Percentiles rank a stretch among this genome's conserved stretches.
Conservation (phyloP, 1,140 invertebrate genomes). For the Kradibia gibbosae region DNA sequence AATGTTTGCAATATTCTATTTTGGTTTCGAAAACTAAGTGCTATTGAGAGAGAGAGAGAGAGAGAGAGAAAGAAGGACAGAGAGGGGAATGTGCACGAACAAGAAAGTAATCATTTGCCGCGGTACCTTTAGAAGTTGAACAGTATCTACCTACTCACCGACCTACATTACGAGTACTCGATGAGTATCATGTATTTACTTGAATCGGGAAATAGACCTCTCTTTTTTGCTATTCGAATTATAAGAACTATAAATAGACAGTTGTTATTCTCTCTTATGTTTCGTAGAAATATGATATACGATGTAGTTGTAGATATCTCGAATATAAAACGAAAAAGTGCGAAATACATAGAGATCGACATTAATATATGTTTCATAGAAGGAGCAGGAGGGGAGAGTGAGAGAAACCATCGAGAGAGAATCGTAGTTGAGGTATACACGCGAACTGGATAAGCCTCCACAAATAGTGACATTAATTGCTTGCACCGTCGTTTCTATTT, state of each 20-base stretch:
- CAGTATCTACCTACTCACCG: neutral
- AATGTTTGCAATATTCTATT: neutral
- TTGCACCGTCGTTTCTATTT: slow-evolving; percentile 63
- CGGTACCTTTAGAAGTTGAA: neutral
- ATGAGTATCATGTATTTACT: slow-evolving; percentile 60
- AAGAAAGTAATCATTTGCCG: neutral
- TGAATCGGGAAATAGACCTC: slow-evolving; percentile 52
- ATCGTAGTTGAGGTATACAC: slow-evolving; percentile 28
- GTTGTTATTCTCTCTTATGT: neutral
- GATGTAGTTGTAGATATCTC: neutral
- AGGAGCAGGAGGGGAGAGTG: slow-evolving; percentile 53
- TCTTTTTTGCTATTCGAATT: slow-evolving; percentile 45
- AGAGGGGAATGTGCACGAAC: neutral
- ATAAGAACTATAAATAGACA: neutral
- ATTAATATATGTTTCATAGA: neutral
- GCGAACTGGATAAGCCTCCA: slow-evolving; percentile 63
- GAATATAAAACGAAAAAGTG: neutral
- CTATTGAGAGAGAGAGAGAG: neutral
- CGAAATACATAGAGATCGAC: neutral
- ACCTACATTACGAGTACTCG: slow-evolving; percentile 55
- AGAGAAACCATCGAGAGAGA: slow-evolving; percentile 23
- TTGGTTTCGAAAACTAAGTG: neutral
- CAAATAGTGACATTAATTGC: slow-evolving; percentile 69
- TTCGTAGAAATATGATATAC: neutral
- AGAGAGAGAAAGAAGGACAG: neutral